Evolutionary conservation across 2,113 vertebrate species (phyloP), one percentile per base, ranked within the genome.

Genomic region (Cyphotilapia sp.): DNA sequence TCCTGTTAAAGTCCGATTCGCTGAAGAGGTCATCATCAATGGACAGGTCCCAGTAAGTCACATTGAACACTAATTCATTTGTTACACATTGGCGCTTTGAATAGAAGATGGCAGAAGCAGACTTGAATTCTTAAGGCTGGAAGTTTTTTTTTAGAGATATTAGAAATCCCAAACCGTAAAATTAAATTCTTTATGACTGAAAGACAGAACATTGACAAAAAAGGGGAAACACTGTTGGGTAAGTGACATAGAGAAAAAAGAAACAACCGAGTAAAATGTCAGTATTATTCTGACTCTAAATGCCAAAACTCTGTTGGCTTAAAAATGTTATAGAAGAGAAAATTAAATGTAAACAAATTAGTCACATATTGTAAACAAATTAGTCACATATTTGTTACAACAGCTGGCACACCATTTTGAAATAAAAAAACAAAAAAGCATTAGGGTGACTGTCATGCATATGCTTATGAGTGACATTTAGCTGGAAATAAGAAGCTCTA

Each of bases 11-110:
- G 98, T 99, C 63, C 97, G 99, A 88, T 99, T 99, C 66, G 99
- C 99, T 1, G 99, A 99, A 94, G 99, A 99, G 95, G 98, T 99
- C 94, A 99, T 98, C 96, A 97, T 99, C 95, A 99, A 99, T 33
- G 99, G 99, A 89, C 99, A 99, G 96, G 96, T 99, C 74, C 98
- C 98, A 89, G 98, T 99, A 96, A 99, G 98, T 98, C 90, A 88
- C 56, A 59, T 11, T 19, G 40, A 71, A 82, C 83, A 81, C 53
- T 38, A 45, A 85, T 88, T 90, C 40, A 83, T 80, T 76, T 35
- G 81, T 14, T 42, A 29, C 85, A 78, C 66, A 90, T 86, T 24
- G 40, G 66, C 10, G 56, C 11, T 80, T 35, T 71, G 42, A 84
- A 51, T 12, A 49, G 35, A 47, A 56, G 42, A 82, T 10, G 7